A percentile compares a stretch with the other conserved stretches of the same genome.
These are phyloP conservation scores for Mus musculus DNA, from an alignment of 2,113 vertebrate genomes.

Conservation along the genomic window GRCm39 chr9:60795001-60795500, in stretches of 20 bases:
- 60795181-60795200: not conserved
- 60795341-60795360: not conserved
- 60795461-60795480: not conserved
- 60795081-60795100: not conserved
- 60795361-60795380: conserved; percentile 3
- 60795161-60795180: not conserved
- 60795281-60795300: not conserved
- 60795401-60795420: not conserved
- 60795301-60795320: not conserved
- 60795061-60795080: not conserved
- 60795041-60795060: not conserved
- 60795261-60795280: too few species aligned
- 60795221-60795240: too few species aligned
- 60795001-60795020: not conserved
- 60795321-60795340: not conserved
- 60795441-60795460: not conserved
- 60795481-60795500: not conserved
- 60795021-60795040: not conserved
- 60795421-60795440: not conserved
- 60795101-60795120: too few species aligned
- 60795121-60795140: not conserved
- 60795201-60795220: not conserved
- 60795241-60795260: too few species aligned
- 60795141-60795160: not conserved
- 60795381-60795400: not conserved